phyloP scores from a whole-genome alignment of 2,797 vertebrate species.

The Betta splendens region DNA sequence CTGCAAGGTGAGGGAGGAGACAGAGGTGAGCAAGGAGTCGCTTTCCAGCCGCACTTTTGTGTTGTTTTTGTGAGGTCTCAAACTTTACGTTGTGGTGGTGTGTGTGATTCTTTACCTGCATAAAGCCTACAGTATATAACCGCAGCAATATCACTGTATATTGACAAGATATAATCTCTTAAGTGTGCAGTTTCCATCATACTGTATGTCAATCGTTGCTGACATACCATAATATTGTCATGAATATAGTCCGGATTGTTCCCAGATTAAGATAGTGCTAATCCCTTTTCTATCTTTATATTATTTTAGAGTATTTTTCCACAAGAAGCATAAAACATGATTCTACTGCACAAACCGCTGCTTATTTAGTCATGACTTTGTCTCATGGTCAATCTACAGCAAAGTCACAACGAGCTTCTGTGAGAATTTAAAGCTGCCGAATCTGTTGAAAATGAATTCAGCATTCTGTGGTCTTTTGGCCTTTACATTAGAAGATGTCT shows the following conservation, averaged over 20 bases:
- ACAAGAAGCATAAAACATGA: slow-evolving; percentile 39
- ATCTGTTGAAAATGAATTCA: slow-evolving; percentile 21
- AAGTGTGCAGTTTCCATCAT: background rate
- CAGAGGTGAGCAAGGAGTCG: slow-evolving; percentile 19
- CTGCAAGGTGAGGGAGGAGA: slow-evolving; percentile 62
- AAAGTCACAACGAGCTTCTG: slow-evolving; percentile 53
- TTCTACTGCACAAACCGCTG: slow-evolving; percentile 44
- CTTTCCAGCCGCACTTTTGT: too few species aligned
- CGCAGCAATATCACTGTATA: slow-evolving; percentile 3
- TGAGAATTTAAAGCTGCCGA: slow-evolving; percentile 37
- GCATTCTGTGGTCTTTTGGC: slow-evolving; percentile 35
- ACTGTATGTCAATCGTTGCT: background rate
- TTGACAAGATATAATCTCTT: slow-evolving; percentile 12
- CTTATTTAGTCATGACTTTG: slow-evolving; percentile 54
- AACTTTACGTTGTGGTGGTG: too few species aligned
- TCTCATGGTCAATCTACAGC: slow-evolving; percentile 26
- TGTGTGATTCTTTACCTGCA: too few species aligned
- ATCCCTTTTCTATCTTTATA: slow-evolving; percentile 15
- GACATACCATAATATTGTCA: background rate
- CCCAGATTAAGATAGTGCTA: slow-evolving; percentile 27
- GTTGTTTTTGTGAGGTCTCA: too few species aligned
- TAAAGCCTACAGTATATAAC: too few species aligned
- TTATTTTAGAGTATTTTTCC: slow-evolving; percentile 3
- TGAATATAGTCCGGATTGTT: slow-evolving; percentile 4
- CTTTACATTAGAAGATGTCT: slow-evolving; percentile 47